Evolutionary conservation across 2,113 vertebrate genomes (phyloP), one percentile per base, ranked within the genome.

Genomic region (Cyanoliseus patagonus): DNA sequence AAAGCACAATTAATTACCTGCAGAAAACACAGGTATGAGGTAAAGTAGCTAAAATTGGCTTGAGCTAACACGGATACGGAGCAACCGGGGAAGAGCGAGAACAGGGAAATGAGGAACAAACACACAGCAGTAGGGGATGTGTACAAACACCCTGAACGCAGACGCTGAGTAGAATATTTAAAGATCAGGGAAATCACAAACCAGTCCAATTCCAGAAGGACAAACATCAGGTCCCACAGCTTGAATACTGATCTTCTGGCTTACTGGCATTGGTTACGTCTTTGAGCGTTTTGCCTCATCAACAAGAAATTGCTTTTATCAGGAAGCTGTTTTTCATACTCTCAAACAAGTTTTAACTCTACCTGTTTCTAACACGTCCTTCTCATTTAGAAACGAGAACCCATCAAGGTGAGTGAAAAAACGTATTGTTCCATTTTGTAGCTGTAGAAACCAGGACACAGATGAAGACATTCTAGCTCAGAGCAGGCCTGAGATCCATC

Each of bases 211-310:
- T 91, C 64, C 91, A 94, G 92, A 90, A 95, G 95, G 91, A 83
- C 64, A 92, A 92, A 74, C 94, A 93, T 92, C 86, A 92, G 77
- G 91, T 89, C 91, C 95, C 94, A 88, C 95, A 95, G 95, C 92
- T 84, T 92, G 83, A 96, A 64, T 10, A 28, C 51, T 2, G 14
- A 64, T 86, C 86, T 88, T 53, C 80, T 0, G 0, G 30, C 77
- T 67, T 11, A 18, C 75, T 53, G 69, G 76, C 80, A 75, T 2
- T 9, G 69, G 42, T 64, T 85, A 5, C 6, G 49, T 39, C 73
- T 90, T 76, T 16, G 88, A 23, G 72, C 57, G 68, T 59, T 92
- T 53, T 62, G 67, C 42, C 51, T 95, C 68, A 93, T 73, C 10
- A 7, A 53, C 41, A 52, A 25, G 23, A 72, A 91, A 62, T n/a